These are phyloP conservation scores for Rugalucina vietnamica DNA, from an alignment of 2,888 invertebrate genomes.

Conservation along the genomic window DNA sequence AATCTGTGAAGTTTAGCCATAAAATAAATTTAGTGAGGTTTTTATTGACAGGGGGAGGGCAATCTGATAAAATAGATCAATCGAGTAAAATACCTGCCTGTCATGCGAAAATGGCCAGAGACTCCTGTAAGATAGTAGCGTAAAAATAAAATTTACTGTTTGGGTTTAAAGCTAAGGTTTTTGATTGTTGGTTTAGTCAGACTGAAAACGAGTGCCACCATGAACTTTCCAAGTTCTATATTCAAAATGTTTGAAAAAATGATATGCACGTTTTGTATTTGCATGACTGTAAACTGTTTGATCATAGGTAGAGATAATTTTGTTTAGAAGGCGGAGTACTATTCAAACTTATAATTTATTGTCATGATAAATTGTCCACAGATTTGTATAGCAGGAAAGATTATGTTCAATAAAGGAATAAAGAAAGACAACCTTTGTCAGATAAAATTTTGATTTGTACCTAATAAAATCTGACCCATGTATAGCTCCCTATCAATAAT, in stretches of 20 bases:
- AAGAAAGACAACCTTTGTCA: background rate
- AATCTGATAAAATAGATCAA: background rate
- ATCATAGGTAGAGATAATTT: conserved; percentile 40
- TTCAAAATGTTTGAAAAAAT: too few relatives aligned
- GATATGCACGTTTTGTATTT: too few relatives aligned
- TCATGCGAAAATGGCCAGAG: too few relatives aligned
- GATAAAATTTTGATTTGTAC: background rate
- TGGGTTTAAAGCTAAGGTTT: too few relatives aligned
- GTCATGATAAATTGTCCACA: background rate
- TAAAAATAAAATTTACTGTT: too few relatives aligned
- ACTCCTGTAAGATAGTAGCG: too few relatives aligned
- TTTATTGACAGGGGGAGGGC: conserved; percentile 9
- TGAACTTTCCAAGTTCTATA: too few relatives aligned
- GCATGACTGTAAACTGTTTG: background rate
- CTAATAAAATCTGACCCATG: background rate
- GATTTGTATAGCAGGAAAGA: background rate
- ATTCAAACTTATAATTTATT: conserved; percentile 29
- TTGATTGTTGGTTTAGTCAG: too few relatives aligned
- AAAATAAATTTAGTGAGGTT: background rate
- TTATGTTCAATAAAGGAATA: background rate
- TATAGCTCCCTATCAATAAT: too few relatives aligned
- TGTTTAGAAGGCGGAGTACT: conserved; percentile 46
- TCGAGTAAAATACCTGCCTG: too few relatives aligned
- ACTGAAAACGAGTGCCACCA: too few relatives aligned
- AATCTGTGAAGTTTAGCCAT: conserved; percentile 6